Evolutionary conservation across 1,140 invertebrate species (phyloP).

Genomic region (Cardiocondyla obscurior): DNA sequence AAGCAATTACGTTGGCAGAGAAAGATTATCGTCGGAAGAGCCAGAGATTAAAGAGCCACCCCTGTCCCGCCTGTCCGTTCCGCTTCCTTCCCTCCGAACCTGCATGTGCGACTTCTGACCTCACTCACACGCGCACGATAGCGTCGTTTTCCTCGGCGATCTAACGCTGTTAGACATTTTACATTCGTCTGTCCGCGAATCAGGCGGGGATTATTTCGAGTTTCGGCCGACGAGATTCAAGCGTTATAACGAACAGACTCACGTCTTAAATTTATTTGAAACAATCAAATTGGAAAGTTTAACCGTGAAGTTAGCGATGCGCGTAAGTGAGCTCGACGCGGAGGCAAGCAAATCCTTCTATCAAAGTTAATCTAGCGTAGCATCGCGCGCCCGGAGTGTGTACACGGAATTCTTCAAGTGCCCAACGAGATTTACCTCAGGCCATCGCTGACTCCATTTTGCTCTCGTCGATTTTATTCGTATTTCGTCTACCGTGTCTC

Average conservation of each 20-base stretch:
- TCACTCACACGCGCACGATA: neutral
- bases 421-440: conserved; percentile 28
- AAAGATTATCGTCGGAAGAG: conserved; percentile 61
- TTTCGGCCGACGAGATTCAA: neutral
- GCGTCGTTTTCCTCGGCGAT: neutral
- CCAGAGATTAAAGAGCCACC: conserved; percentile 61
- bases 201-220: neutral
- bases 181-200: neutral
- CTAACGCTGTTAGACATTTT: neutral
- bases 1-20: conserved; percentile 66
- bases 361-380: conserved; percentile 44
- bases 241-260: neutral
- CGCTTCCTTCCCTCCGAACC: neutral
- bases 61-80: neutral
- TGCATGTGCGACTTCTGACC: conserved; percentile 18
- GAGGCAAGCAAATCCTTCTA: conserved; percentile 28
- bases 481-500: conserved; percentile 25
- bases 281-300: conserved; percentile 20
- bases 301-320: neutral
- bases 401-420: conserved; percentile 33
- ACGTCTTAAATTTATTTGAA: neutral
- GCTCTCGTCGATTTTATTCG: conserved; percentile 25
- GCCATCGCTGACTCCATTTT: conserved; percentile 24
- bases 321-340: neutral
- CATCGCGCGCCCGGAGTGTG: neutral